Evolutionary conservation across 2,888 invertebrate genomes (phyloP).

Genomic region (Perizoma affinitatum): DNA sequence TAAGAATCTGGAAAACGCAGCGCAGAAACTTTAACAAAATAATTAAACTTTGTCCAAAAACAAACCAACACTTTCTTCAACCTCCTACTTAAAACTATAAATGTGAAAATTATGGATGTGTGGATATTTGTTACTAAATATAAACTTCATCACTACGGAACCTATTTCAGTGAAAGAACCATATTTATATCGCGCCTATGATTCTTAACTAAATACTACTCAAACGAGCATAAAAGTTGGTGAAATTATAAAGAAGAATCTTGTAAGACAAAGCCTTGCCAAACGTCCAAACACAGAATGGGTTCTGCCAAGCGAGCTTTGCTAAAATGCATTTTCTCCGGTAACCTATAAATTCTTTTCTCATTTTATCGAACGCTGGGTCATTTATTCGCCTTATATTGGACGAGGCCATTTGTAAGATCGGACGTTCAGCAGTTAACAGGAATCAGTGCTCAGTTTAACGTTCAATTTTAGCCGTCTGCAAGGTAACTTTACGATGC

Average conservation of each 20-base stretch:
- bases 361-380: conserved; percentile 64
- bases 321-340: conserved; percentile 60
- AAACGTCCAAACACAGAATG: conserved; percentile 28
- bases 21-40: no score
- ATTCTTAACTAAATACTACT: no score
- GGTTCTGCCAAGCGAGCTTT: conserved; percentile 27
- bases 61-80: no score
- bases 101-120: no score
- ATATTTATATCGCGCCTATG: no score
- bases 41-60: no score
- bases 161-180: no score
- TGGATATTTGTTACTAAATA: no score
- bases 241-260: conserved; percentile 19
- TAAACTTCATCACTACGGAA: background rate
- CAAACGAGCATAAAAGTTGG: conserved; percentile 4
- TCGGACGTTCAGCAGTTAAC: conserved; percentile 18
- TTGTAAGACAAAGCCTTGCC: conserved; percentile 19
- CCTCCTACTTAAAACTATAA: no score
- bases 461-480: conserved; percentile 19
- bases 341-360: conserved; percentile 65
- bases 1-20: no score
- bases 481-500: conserved; percentile 11
- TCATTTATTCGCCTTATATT: conserved; percentile 74
- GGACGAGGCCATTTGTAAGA: conserved; percentile 51
- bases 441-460: conserved; percentile 24